Evolutionary conservation across 2,888 invertebrate species (phyloP).

Genomic region (Dryocosmus kuriphilus): DNA sequence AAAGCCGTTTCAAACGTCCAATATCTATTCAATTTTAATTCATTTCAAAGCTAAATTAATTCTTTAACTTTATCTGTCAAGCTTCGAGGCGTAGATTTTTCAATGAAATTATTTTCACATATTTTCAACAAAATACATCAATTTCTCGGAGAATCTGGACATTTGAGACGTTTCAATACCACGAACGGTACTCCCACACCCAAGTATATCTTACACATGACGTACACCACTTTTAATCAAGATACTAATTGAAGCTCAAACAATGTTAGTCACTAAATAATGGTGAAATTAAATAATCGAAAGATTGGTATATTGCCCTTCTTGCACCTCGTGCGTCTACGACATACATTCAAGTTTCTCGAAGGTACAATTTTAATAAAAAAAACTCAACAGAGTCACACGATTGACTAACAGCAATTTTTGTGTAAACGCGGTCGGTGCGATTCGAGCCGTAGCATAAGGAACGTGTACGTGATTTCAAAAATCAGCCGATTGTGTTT

Average conservation of each 20-base stretch:
- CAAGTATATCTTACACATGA: slow-evolving; percentile 78
- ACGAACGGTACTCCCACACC: slow-evolving; percentile 75
- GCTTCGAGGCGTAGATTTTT: background rate
- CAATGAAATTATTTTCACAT: background rate
- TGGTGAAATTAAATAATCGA: slow-evolving; percentile 75
- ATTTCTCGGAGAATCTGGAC: slow-evolving; percentile 42
- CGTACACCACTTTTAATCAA: slow-evolving; percentile 77
- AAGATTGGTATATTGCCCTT: slow-evolving; percentile 70
- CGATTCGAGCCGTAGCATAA: slow-evolving; percentile 52
- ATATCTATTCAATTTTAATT: background rate
- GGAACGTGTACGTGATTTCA: slow-evolving; percentile 49
- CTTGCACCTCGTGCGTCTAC: slow-evolving; percentile 65
- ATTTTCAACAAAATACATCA: background rate
- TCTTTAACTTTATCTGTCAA: background rate
- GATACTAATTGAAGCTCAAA: slow-evolving; percentile 78
- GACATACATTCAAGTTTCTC: slow-evolving; percentile 31
- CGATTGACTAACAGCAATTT: background rate
- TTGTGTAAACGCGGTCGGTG: slow-evolving; percentile 41
- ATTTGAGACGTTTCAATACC: slow-evolving; percentile 58
- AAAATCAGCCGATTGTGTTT: slow-evolving; percentile 29
- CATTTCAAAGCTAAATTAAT: background rate
- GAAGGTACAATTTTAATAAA: slow-evolving; percentile 1
- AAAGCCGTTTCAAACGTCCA: slow-evolving; percentile 30
- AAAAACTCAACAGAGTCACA: background rate
- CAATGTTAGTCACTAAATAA: slow-evolving; percentile 78